Conservation (phyloP, 2,113 vertebrate species). For the Catharus bicknelli region DNA sequence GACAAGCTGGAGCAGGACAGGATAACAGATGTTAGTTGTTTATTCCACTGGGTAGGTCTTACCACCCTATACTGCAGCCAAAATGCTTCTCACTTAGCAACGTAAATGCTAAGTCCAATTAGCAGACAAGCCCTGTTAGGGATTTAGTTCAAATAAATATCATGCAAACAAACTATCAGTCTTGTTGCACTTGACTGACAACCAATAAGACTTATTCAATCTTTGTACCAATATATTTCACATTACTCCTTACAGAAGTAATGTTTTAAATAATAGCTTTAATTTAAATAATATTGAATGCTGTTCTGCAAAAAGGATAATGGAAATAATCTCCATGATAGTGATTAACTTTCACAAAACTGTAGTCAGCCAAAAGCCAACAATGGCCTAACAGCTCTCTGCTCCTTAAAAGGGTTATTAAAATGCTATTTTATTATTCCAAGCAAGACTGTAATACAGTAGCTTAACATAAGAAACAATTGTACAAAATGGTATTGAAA, state of each 20-base stretch:
- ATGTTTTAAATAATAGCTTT: constrained; percentile 35
- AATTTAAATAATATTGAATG: constrained; percentile 6
- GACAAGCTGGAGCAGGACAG: constrained; percentile 80
- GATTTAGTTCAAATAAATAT: constrained; percentile 77
- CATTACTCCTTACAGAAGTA: background rate
- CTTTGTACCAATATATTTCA: constrained; percentile 19
- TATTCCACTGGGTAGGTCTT: constrained; percentile 80
- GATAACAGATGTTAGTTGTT: constrained; percentile 85
- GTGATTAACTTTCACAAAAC: background rate
- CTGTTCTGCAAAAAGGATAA: background rate
- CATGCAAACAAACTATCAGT: constrained; percentile 64
- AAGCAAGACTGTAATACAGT: constrained; percentile 29
- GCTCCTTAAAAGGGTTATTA: constrained; percentile 14
- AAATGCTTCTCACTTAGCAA: constrained; percentile 80
- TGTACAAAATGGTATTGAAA: constrained; percentile 43
- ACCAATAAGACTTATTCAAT: constrained; percentile 40
- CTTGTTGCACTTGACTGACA: constrained; percentile 63
- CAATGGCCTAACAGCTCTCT: background rate
- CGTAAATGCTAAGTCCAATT: constrained; percentile 80
- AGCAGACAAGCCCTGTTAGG: constrained; percentile 75
- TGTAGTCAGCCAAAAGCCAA: constrained; percentile 30
- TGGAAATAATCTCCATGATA: background rate
- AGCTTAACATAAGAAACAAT: constrained; percentile 47
- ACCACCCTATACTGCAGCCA: constrained; percentile 77
- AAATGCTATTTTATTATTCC: constrained; percentile 25